These are phyloP conservation scores for Corythornis vintsioides DNA, from an alignment of 2,113 vertebrate genomes.

Conservation along the genomic window DNA sequence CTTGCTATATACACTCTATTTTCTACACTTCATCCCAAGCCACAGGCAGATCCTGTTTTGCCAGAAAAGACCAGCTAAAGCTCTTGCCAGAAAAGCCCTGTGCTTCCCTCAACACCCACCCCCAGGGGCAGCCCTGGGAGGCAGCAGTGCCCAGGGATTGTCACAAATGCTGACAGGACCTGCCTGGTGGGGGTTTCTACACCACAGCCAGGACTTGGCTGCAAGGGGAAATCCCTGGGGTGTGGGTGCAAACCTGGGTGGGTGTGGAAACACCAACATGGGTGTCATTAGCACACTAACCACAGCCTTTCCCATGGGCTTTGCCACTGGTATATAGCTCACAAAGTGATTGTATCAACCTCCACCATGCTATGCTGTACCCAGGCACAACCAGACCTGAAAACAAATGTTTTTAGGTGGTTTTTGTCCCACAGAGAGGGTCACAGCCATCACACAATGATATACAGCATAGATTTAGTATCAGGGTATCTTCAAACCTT, in stretches of 20 bases:
- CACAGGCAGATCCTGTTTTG: not conserved
- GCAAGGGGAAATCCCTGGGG: not conserved
- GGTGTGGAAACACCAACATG: not conserved
- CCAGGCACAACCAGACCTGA: not conserved
- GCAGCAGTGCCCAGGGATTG: not conserved
- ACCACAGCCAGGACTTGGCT: not conserved
- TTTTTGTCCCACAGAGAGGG: not conserved
- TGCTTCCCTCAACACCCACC: not conserved
- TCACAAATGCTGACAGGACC: not conserved
- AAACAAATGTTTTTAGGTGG: rapidly evolving
- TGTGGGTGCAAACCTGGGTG: not conserved
- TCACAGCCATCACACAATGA: not conserved
- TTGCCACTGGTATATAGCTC: not conserved
- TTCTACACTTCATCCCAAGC: not conserved
- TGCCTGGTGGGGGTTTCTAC: not conserved
- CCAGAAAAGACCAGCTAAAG: not conserved
- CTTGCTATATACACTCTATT: not conserved
- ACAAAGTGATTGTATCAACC: not conserved
- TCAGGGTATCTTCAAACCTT: not conserved
- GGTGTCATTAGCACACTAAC: not conserved
- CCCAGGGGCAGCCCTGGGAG: not conserved
- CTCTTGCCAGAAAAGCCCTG: not conserved
- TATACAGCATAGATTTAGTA: not conserved
- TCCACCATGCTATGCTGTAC: rapidly evolving
- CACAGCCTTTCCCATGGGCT: not conserved